Conservation (phyloP, 1,140 invertebrate genomes). For the Adoxophyes honmai region DNA sequence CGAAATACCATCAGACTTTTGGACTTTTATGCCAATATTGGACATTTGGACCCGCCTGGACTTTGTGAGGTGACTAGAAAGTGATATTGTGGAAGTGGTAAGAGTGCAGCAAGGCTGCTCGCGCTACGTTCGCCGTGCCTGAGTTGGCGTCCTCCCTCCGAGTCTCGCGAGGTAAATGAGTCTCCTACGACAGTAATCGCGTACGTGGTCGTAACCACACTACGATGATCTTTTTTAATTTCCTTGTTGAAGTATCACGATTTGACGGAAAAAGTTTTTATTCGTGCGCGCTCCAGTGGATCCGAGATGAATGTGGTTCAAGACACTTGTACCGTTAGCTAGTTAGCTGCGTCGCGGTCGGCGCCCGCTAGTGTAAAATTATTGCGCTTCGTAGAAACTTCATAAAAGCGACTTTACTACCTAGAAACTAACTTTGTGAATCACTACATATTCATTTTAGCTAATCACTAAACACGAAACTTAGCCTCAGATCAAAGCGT, state of each 20-base stretch:
- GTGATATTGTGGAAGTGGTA: slow-evolving; percentile 53
- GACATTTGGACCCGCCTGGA: slow-evolving; percentile 23
- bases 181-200: slow-evolving; percentile 44
- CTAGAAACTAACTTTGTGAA: no score
- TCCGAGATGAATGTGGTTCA: slow-evolving; percentile 15
- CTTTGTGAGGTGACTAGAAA: slow-evolving; percentile 35
- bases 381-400: no score
- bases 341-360: slow-evolving; percentile 14
- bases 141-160: slow-evolving; percentile 62
- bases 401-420: no score
- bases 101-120: slow-evolving; percentile 54
- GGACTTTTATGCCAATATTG: slow-evolving; percentile 32
- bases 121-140: slow-evolving; percentile 52
- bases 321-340: slow-evolving; percentile 16
- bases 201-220: slow-evolving; percentile 64
- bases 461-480: no score
- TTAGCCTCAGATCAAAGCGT: no score
- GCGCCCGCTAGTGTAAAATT: slow-evolving; percentile 6
- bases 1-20: slow-evolving; percentile 36
- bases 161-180: slow-evolving; percentile 66
- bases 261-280: neutral
- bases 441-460: no score
- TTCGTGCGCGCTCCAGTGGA: slow-evolving; percentile 9
- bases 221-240: slow-evolving; percentile 39
- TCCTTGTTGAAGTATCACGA: slow-evolving; percentile 23